Evolutionary conservation across 2,888 invertebrate genomes (phyloP), one percentile per base, ranked within the genome.

Genomic region (Nomada hirtipes): DNA sequence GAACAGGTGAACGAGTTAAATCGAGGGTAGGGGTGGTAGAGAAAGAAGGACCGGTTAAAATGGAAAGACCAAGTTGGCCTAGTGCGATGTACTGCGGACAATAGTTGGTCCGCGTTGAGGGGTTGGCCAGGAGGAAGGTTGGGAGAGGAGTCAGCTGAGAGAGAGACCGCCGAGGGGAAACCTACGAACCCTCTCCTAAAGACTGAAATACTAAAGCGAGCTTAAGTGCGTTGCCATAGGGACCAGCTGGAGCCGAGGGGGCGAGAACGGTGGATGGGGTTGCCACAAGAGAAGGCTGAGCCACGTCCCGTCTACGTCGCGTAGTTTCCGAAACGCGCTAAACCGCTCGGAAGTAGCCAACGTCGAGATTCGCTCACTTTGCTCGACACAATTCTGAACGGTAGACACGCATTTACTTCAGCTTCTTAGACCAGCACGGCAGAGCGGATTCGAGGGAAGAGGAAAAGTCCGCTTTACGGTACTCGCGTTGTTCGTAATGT

Each of bases 151-250:
- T 55, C 50, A 68, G 61, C 76, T 74, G 76, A 78, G 79, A 59
- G 79, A 61, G 73, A 18, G 20, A 63, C 29, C 47, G 65, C 26
- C 50, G 26, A 70, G 52, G 63, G 68, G 67, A 18, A 61, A 47
- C 53, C 69, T 36, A 70, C 44, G 79, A 53, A 61, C 86, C 77
- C 86, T 77, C 85, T 84, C 74, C 78, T 68, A 75, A 80, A 86
- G 84, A 84, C 88, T 84, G 86, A 90, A 89, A 91, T 91, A 89
- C 91, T 89, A 87, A 89, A 90, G 89, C 83, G 87, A 87, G 86
- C 90, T 91, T 89, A 88, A 89, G 85, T 84, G 88, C 88, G 91
- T 91, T 91, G 89, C 91, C 89, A 91, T 91, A 89, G 91, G 85
- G 84, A 91, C 90, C 75, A 61, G 79, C 76, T 68, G 83, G 76